Evolutionary conservation across 2,888 invertebrate species (phyloP), one percentile per base, ranked within the genome.

Genomic region (Sminthurinus aureus): DNA sequence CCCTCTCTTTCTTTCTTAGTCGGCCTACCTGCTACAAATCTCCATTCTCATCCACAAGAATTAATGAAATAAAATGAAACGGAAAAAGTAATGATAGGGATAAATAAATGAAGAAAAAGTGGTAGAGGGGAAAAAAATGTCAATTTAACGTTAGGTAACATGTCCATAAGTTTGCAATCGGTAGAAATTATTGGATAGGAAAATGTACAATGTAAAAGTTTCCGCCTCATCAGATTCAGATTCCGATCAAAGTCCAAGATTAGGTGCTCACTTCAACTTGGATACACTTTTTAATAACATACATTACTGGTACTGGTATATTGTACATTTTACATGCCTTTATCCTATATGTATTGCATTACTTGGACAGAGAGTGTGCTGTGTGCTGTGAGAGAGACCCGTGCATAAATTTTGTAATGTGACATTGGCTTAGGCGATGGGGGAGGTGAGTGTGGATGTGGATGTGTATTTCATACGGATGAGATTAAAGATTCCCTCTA

Each of bases 171-270:
- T 78, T 78, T 66, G 78, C 78, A 64, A 78, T 78, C 78, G 66
- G 77, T 69, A 52, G 64, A 78, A 78, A 78, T 78, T 38, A 38
- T 38, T 64, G 22, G 58, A 18, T 18, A 24, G 26, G 11, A 24
- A 18, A 78, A 71, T 24, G 13, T n/a, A 67, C 12, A 24, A 79
- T 12, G 15, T 52, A 26, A 26, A 79, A 20, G 18, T 67, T 38
- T 80, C 80, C 80, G 80, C 80, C 80, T 71, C 80, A 71, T 80
- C 71, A 71, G 38, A 80, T 80, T n/a, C n/a, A n/a, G 79, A 80
- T 80, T 71, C 80, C 50, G 80, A 80, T 80, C 71, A 12, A 80
- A 66, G 66, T 80, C 22, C 52, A 22, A 51, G 80, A 80, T 80
- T 51, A 80, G n/a, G 24, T 67, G 22, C 71, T 71, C 67, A 67